Conservation (phyloP, 1,140 invertebrate species). For the Hestina assimilis region DNA sequence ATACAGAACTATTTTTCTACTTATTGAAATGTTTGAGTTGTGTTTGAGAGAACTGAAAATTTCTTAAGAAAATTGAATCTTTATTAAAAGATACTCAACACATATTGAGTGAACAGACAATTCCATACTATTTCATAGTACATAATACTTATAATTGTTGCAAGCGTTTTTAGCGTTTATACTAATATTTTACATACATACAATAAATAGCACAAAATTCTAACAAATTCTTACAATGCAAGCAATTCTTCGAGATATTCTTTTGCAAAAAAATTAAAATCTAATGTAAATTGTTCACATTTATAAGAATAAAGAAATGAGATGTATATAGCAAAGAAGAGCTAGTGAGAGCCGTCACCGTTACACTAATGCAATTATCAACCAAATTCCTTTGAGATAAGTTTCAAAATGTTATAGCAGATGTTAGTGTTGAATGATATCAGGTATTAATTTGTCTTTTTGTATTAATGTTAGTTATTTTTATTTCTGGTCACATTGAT, state of each 20-base stretch:
- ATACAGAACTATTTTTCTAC: background rate
- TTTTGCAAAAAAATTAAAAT: too few relatives aligned
- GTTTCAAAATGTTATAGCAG: background rate
- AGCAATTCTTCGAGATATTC: too few relatives aligned
- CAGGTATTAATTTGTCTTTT: background rate
- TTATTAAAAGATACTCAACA: background rate
- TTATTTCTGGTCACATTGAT: too few relatives aligned
- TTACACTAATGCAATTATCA: background rate
- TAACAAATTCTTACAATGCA: too few relatives aligned
- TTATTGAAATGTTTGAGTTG: background rate
- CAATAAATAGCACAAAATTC: background rate
- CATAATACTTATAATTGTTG: background rate
- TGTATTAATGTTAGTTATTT: background rate
- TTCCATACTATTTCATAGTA: background rate
- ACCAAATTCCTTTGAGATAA: background rate
- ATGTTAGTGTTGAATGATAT: background rate
- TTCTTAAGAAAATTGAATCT: background rate
- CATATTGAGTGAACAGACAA: background rate
- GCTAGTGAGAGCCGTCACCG: constrained; percentile 5
- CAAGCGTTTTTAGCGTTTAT: constrained; percentile 14
- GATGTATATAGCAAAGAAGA: too few relatives aligned
- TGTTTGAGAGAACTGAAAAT: background rate
- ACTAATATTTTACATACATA: constrained; percentile 13
- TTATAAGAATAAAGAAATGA: too few relatives aligned
- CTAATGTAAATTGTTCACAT: too few relatives aligned